These are phyloP conservation scores for Ictalurus furcatus DNA, from an alignment of 2,113 vertebrate species.

Conservation along the genomic window DNA sequence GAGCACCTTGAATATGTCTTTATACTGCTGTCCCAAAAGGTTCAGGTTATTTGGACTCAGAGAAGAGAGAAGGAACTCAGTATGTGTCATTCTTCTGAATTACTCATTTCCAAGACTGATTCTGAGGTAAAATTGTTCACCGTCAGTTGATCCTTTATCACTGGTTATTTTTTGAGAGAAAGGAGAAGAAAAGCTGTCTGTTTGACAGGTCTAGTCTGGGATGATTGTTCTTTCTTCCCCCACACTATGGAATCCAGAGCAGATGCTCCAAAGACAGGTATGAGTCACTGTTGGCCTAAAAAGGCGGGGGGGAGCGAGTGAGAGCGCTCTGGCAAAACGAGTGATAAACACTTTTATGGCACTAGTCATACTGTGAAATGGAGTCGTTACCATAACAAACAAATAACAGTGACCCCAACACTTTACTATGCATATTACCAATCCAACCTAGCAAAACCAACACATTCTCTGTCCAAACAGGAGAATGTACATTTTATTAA, in stretches of 20 bases:
- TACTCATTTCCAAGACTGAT: conserved; percentile 11
- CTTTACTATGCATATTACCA: conserved; percentile 27
- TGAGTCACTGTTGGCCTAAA: conserved; percentile 53
- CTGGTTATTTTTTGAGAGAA: conserved; percentile 49
- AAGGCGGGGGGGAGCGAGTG: conserved; percentile 17
- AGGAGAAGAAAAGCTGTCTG: conserved; percentile 42
- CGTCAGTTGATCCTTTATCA: conserved; percentile 46
- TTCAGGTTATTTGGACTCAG: background rate
- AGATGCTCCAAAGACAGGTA: conserved; percentile 47
- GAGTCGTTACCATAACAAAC: conserved; percentile 57
- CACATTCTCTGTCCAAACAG: background rate
- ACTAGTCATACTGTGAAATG: conserved; percentile 48
- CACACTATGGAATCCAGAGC: conserved; percentile 52
- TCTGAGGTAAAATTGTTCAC: conserved; percentile 9
- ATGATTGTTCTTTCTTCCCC: conserved; percentile 35
- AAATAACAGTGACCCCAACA: conserved; percentile 44
- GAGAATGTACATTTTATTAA: conserved; percentile 10
- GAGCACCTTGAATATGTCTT: background rate
- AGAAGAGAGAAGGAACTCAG: background rate
- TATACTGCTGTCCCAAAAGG: background rate
- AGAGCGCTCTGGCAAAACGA: background rate
- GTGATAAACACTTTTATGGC: conserved; percentile 44
- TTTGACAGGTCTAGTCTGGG: conserved; percentile 33
- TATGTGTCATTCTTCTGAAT: conserved; percentile 18
- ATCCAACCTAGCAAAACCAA: conserved; percentile 5